Conservation (phyloP, 64 coral and sea anemone genomes). For the Trachythela sp. region DNA sequence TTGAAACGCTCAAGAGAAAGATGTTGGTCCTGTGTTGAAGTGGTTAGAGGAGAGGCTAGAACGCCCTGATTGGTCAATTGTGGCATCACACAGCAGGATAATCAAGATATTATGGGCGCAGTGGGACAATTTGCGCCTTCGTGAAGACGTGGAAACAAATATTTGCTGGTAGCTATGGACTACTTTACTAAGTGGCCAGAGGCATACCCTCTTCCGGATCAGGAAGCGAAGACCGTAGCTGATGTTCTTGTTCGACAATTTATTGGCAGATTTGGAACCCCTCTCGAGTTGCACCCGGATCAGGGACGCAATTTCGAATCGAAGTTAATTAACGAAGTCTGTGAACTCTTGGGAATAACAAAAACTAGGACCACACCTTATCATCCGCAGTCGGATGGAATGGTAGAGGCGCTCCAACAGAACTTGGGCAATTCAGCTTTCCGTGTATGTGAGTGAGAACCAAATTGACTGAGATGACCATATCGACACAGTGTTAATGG, state of each 20-base stretch:
- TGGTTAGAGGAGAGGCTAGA: neutral
- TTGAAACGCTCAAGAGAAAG: neutral
- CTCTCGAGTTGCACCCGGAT: slow-evolving; percentile 12
- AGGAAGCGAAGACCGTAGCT: slow-evolving; percentile 21
- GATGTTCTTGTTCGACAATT: neutral
- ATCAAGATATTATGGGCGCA: neutral
- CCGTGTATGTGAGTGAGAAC: slow-evolving; percentile 40
- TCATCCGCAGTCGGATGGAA: neutral
- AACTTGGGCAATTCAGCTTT: neutral
- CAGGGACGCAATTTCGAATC: slow-evolving; percentile 44
- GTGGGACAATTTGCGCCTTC: neutral
- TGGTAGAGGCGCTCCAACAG: neutral
- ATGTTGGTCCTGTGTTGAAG: neutral
- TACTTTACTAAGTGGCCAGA: slow-evolving; percentile 48
- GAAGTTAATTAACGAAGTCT: slow-evolving; percentile 7
- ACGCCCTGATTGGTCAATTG: neutral
- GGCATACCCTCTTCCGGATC: slow-evolving; percentile 7
- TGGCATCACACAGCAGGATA: neutral
- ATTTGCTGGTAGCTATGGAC: neutral
- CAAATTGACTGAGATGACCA: slow-evolving; percentile 59
- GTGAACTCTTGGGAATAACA: neutral
- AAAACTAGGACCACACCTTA: slow-evolving; percentile 3
- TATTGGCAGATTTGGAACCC: neutral
- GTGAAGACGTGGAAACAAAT: neutral
- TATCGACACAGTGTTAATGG: slow-evolving; percentile 40